Conservation (phyloP, 1,140 invertebrate genomes). For the Lerema accius region DNA sequence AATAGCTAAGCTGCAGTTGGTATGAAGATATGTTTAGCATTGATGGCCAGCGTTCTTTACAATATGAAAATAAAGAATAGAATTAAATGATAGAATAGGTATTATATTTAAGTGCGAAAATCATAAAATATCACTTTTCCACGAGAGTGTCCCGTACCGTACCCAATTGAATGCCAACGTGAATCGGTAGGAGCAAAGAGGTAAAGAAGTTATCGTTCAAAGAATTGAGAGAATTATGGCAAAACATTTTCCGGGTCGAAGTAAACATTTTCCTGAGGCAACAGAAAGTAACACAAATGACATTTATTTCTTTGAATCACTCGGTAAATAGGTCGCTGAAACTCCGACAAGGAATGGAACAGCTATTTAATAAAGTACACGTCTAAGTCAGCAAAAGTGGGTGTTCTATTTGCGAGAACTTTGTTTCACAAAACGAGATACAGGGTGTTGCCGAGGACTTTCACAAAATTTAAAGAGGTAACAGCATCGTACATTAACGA, state of each 20-base stretch:
- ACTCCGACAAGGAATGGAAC: slow-evolving; percentile 50
- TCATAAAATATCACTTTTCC: no score
- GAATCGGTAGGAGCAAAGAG: neutral
- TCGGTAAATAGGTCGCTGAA: slow-evolving; percentile 55
- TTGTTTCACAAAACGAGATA: slow-evolving; percentile 37
- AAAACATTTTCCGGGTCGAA: slow-evolving; percentile 7
- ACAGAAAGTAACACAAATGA: slow-evolving; percentile 46
- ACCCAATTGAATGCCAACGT: neutral
- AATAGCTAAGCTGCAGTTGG: no score
- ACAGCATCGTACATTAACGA: neutral
- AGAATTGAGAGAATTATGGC: neutral
- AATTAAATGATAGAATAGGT: no score
- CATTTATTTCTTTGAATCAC: slow-evolving; percentile 47
- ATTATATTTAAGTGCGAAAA: no score
- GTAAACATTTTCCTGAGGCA: slow-evolving; percentile 17
- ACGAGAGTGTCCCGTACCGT: no score
- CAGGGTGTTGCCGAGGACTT: neutral
- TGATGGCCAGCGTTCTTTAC: no score
- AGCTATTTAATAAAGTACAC: slow-evolving; percentile 59
- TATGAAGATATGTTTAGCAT: no score
- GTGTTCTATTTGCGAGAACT: slow-evolving; percentile 45
- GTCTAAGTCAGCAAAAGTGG: slow-evolving; percentile 46
- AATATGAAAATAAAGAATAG: no score
- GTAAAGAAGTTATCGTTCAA: slow-evolving; percentile 6
- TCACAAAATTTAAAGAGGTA: neutral